Base-by-base conservation (phyloP, 2,797 vertebrate genomes). In the Neoniphon sammara region DNA sequence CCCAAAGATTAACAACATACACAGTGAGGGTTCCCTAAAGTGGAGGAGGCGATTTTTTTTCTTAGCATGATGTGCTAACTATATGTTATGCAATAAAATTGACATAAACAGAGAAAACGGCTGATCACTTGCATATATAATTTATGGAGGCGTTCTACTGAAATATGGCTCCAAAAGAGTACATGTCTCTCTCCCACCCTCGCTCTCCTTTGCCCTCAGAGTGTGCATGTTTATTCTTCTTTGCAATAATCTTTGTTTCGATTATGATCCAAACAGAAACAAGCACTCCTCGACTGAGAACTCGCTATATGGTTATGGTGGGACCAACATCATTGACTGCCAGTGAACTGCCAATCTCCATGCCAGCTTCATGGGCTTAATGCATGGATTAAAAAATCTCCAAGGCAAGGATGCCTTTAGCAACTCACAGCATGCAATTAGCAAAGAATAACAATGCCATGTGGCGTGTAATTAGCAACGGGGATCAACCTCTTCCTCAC, bases 361-460 rank as follows among this genome's bases (percentile, higher is more conserved):
- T 85, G 80, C 73, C 85, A 88, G 84, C 88, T 78, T 85, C 47
- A 56, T 30, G 31, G 52, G 77, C 66, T 87, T 84, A 85, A 85
- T 77, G 75, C 64, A 83, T 67, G 82, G 85, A 87, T 91, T 84
- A 87, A 79, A 87, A 84, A 84, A 73, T 73, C 87, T 89, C 83
- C 23, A 67, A 91, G 86, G 89, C 78, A 73, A 82, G 21, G 31
- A 9, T 49, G 46, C 81, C 58, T 70, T 77, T 67, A 72, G 81
- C 77, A 80, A 83, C 80, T 88, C 88, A 63, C 80, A 85, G 91
- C 85, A 84, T 83, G 86, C 89, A 91, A 91, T 90, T 91, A 92
- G 85, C 69, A 65, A 84, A 85, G 85, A 90, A 91, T 86, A 93
- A 93, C 90, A 92, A 92, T 89, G 80, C 89, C 86, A 88, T 87